Base-by-base conservation (phyloP, 2,888 invertebrate species). In the Quadroppia sp. region DNA sequence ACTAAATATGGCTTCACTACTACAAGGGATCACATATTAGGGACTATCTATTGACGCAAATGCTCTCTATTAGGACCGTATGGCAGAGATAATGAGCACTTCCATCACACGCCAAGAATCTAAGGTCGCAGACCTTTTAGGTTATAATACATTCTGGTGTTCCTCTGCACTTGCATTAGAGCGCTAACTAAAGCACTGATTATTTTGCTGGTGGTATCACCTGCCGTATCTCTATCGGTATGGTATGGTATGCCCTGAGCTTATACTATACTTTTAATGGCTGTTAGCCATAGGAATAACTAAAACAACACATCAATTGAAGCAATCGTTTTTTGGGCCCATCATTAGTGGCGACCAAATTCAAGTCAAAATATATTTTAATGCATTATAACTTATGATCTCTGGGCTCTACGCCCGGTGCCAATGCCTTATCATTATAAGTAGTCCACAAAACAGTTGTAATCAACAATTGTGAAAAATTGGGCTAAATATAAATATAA, bases 301-400 rank as follows among this genome's bases (percentile, higher is more conserved):
- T 20, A 67, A 67, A 67, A 67, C 42, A 67, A 67, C 67, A 67
- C 42, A 67, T 67, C 67, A 67, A 67, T 67, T n/a, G 67, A 17
- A 40, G 11, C 32, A 40, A 42, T 23, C 40, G n/a, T 67, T 36
- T 15, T 23, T 23, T 23, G 20, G 9, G 42, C 32, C 67, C 36
- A n/a, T 67, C 67, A 67, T 67, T 67, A 67, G 67, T 67, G 67
- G 32, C 30, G 17, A 36, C 28, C 40, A 67, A 59, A 59, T 17
- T 59, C 30, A 1, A 28, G 25, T n/a, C 50, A 20, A 53, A 53
- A 23, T 53, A 4, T 9, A 20, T 9, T 53, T 53, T 53, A 25
- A 25, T 25, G 23, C 53, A 53, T 25, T 53, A 53, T 25, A 25
- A 25, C 23, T 13, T 25, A 2, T 7, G 6, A 2, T 17, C 9